phyloP scores from a whole-genome alignment of 2,888 invertebrate genomes.

The Malacosoma neustria region DNA sequence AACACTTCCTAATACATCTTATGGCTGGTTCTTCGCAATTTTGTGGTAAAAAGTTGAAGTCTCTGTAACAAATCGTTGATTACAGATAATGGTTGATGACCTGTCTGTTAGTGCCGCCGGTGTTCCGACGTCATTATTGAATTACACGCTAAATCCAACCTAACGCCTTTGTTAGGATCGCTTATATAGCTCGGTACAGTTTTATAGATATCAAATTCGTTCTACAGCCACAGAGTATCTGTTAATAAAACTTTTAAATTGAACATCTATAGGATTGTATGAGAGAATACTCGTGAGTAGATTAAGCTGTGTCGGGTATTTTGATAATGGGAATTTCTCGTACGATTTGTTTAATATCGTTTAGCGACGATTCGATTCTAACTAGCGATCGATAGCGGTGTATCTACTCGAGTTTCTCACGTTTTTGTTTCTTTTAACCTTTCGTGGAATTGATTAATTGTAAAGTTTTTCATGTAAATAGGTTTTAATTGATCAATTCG shows the following conservation, averaged over 20 bases:
- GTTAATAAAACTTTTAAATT: conserved; percentile 17
- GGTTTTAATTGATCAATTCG: conserved; percentile 18
- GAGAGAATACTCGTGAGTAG: conserved; percentile 16
- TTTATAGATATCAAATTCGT: conserved; percentile 46
- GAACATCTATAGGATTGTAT: conserved; percentile 21
- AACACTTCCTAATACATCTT: conserved; percentile 27
- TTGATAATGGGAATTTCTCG: conserved; percentile 34
- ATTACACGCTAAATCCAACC: conserved; percentile 57
- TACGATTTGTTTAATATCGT: conserved; percentile 58
- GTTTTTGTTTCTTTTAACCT: conserved; percentile 62
- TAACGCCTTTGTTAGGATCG: conserved; percentile 43
- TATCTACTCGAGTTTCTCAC: conserved; percentile 61
- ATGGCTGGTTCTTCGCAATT: conserved; percentile 26
- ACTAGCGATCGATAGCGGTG: conserved; percentile 48
- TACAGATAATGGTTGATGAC: conserved; percentile 46
- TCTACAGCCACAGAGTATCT: conserved; percentile 31
- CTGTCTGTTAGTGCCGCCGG: conserved; percentile 59
- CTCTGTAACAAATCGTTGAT: conserved; percentile 57
- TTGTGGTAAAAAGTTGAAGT: conserved; percentile 46
- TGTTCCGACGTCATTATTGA: conserved; percentile 61
- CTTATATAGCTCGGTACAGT: conserved; percentile 37
- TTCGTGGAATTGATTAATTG: conserved; percentile 54
- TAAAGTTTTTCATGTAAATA: conserved; percentile 37
- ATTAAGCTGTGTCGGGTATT: conserved; percentile 26
- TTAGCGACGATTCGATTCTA: conserved; percentile 56